These are phyloP conservation scores for Anoplius nigerrimus DNA, from an alignment of 2,888 invertebrate genomes.

Conservation along the genomic window DNA sequence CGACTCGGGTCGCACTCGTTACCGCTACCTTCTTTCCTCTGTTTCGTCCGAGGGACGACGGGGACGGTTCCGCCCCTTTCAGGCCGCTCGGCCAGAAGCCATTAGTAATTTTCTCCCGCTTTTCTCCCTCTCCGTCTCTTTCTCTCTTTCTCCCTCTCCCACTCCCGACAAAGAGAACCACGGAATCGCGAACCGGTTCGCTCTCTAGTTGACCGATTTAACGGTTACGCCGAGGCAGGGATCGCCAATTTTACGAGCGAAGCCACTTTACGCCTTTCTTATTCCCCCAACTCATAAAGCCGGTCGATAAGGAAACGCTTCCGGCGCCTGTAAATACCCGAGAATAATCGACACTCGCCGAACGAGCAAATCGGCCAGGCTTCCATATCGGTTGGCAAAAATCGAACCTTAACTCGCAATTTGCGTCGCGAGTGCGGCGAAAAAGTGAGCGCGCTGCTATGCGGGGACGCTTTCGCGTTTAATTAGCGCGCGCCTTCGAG, in stretches of 20 bases:
- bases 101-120: conserved; percentile 39
- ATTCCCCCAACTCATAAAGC: not conserved
- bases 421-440: too few relatives aligned
- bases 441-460: too few relatives aligned
- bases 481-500: too few relatives aligned
- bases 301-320: conserved; percentile 4
- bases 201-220: conserved; percentile 18
- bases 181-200: conserved; percentile 25
- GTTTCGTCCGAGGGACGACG: conserved; percentile 14
- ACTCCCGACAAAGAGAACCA: not conserved
- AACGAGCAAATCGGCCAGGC: too few relatives aligned
- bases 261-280: not conserved
- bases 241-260: conserved; percentile 23
- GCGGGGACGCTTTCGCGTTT: too few relatives aligned
- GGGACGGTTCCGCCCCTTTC: conserved; percentile 41
- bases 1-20: not conserved
- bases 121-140: not conserved
- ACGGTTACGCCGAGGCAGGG: conserved; percentile 9
- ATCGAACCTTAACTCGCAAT: too few relatives aligned
- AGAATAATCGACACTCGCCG: too few relatives aligned
- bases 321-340: not conserved
- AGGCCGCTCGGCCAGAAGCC: conserved; percentile 36
- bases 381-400: too few relatives aligned
- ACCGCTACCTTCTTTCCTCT: conserved; percentile 14
- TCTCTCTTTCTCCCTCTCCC: not conserved